Base-by-base conservation (phyloP, 2,888 invertebrate species). In the Trachelus iudaicus region DNA sequence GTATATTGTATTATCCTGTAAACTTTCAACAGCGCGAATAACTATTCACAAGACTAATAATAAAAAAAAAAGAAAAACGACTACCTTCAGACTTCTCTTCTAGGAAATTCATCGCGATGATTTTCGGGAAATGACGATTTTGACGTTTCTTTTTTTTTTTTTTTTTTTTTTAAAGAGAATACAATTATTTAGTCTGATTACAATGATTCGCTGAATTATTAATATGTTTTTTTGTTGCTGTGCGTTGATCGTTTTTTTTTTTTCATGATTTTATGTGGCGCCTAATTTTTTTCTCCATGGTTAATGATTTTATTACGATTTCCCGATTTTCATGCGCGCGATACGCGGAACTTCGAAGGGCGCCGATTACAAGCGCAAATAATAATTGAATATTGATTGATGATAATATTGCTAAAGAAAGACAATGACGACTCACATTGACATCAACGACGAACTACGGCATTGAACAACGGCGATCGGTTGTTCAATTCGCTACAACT, bases 401-500 rank as follows among this genome's bases (percentile, higher is more conserved):
- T 56, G 40, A 56, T 56, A 56, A 56, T 23, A 56, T 23, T 6
- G 40, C 40, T 56, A 56, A 56, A 37, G 12, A 37, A 56, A 56
- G 81, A 79, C 34, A 56, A 84, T 78, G 81, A 86, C 85, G 84
- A 85, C 80, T 87, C 83, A 89, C 86, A 88, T 83, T 86, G 87
- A 89, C 89, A 89, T 87, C 88, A 85, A 88, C 85, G 86, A 89
- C 85, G 82, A 87, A 87, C 89, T 89, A 89, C 85, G 81, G 83
- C 82, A 88, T 87, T 87, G 89, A 89, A 88, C 89, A 88, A 88
- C 88, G 80, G 79, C 83, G 75, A 30, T 33, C 83, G 84, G 82
- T 85, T 81, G 86, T 89, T 87, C 87, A 89, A 89, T 85, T 85
- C 82, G 81, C 90, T 90, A 90, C 88, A 89, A 86, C 90, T 90